Evolutionary conservation across 2,888 invertebrate genomes (phyloP).

Genomic region (Watsonalla cultraria): DNA sequence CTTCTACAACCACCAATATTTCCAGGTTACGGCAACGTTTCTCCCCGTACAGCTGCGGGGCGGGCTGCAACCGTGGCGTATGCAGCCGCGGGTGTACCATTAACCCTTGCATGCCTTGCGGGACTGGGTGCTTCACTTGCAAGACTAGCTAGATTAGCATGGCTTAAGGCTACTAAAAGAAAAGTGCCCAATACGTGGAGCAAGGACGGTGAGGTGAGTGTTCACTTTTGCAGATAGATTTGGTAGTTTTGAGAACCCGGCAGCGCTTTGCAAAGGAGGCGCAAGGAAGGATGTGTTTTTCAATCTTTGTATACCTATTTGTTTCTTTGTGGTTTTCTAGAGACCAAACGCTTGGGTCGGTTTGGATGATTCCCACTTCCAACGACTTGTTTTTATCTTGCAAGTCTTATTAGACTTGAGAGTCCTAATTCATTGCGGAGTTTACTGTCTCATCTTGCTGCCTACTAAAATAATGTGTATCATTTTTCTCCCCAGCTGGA

Average conservation of each 20-base stretch:
- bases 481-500: constrained; percentile 41
- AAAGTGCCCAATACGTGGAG: constrained; percentile 65
- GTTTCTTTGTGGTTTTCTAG: no score
- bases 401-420: no score
- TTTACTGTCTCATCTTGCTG: no score
- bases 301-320: no score
- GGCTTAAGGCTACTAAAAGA: constrained; percentile 59
- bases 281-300: no score
- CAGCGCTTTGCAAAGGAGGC: no score
- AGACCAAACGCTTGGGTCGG: no score
- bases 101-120: constrained; percentile 91
- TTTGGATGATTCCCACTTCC: no score
- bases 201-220: constrained; percentile 59
- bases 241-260: no score
- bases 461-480: not conserved
- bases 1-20: not conserved
- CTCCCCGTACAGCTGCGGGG: constrained; percentile 89
- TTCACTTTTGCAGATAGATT: not conserved
- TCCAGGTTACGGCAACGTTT: constrained; percentile 90
- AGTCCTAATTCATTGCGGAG: no score
- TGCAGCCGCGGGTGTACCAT: constrained; percentile 91
- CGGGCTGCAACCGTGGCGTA: constrained; percentile 92
- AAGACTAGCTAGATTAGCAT: constrained; percentile 83
- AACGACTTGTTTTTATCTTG: no score
- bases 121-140: constrained; percentile 91